Evolutionary conservation across 2,113 vertebrate species (phyloP).

Genomic region (Epinephelus fuscoguttatus): DNA sequence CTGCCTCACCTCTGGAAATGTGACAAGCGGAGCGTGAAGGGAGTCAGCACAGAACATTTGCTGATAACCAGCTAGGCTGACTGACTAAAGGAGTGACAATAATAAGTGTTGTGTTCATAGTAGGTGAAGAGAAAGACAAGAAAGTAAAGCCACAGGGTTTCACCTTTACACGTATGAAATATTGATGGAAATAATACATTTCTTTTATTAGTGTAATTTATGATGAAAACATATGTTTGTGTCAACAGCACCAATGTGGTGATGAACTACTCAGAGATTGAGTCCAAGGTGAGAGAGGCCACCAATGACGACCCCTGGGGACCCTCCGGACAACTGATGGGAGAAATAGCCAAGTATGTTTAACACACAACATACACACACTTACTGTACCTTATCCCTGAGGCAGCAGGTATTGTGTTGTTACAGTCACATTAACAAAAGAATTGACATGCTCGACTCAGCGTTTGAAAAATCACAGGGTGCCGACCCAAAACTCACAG

Average conservation of each 20-base stretch:
- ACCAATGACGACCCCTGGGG: conserved; percentile 99
- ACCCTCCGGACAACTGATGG: conserved; percentile 99
- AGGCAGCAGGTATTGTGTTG: not conserved
- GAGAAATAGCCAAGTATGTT: conserved; percentile 96
- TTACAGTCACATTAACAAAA: not conserved
- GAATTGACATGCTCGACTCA: too few species aligned
- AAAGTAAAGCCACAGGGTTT: not conserved
- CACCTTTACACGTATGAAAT: not conserved
- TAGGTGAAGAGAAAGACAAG: not conserved
- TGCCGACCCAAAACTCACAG: too few species aligned
- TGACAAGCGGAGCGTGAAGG: not conserved
- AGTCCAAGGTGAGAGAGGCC: conserved; percentile 99
- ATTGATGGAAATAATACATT: not conserved
- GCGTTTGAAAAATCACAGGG: too few species aligned
- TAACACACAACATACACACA: not conserved
- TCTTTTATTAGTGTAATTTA: not conserved
- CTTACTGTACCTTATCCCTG: not conserved
- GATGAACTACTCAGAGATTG: conserved; percentile 99
- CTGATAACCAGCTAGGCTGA: not conserved
- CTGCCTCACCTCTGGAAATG: not conserved
- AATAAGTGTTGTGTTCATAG: not conserved
- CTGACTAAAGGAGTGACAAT: not conserved
- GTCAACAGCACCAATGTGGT: conserved; percentile 96
- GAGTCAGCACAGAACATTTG: not conserved
- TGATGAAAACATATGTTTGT: conserved; percentile 16